Percentiles rank a stretch among this genome's conserved stretches.
Evolutionary conservation across 2,888 invertebrate genomes (phyloP).

Genomic region (Harpagoxenus sublaevis): DNA sequence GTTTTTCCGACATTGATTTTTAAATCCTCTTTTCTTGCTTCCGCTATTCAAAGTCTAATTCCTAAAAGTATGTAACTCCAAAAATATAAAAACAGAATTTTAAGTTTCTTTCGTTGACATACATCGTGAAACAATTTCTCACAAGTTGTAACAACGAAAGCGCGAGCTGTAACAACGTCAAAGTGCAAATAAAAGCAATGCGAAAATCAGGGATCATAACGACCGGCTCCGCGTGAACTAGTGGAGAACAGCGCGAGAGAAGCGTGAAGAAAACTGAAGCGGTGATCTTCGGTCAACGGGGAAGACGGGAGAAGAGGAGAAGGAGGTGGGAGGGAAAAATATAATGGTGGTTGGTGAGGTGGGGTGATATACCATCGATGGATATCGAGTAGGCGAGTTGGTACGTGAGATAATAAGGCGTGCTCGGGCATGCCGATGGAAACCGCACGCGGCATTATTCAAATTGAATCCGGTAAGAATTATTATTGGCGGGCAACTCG

Average conservation of each 20-base stretch:
- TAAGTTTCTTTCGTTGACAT: background rate
- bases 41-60: background rate
- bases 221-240: slow-evolving; percentile 51
- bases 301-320: slow-evolving; percentile 39
- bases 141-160: background rate
- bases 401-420: slow-evolving; percentile 86
- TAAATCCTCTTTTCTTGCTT: background rate
- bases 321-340: slow-evolving; percentile 70
- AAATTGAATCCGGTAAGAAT: slow-evolving; percentile 85
- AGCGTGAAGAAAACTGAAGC: slow-evolving; percentile 51
- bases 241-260: slow-evolving; percentile 29
- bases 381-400: slow-evolving; percentile 83
- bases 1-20: background rate
- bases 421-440: slow-evolving; percentile 83
- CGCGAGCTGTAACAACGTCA: slow-evolving; percentile 3
- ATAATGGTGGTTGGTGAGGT: slow-evolving; percentile 73
- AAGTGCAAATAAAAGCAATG: slow-evolving; percentile 30
- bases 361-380: slow-evolving; percentile 79
- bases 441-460: slow-evolving; percentile 86
- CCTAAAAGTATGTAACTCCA: background rate
- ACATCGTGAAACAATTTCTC: slow-evolving; percentile 7
- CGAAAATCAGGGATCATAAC: slow-evolving; percentile 71
- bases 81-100: background rate
- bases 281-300: slow-evolving; percentile 41
- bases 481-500: slow-evolving; percentile 83